Evolutionary conservation across 1,140 invertebrate genomes (phyloP), one percentile per base, ranked within the genome.

Genomic region (Melipona quadrifasciata): DNA sequence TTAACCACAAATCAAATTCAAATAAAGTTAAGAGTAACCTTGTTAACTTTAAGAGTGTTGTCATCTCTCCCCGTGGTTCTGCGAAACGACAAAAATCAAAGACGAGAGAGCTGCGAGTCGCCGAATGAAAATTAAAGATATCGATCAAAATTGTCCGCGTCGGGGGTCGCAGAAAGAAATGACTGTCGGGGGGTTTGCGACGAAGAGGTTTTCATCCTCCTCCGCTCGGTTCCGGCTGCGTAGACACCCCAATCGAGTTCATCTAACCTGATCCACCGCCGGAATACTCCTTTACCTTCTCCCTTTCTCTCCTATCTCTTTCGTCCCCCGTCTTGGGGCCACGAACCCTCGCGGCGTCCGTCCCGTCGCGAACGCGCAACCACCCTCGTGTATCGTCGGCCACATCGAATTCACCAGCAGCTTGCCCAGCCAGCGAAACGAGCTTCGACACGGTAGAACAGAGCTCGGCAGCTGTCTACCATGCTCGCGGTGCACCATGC

Each of bases 391-490:
- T 75, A 27, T 12, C 27, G 21, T 31, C 53, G 74, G 58, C 84
- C 73, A 87, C 78, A 81, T 85, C 85, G 87, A 88, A 87, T 86
- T 84, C 74, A 84, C 85, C 82, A 72, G 87, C 70, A 51, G 80
- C 64, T 51, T 84, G 80, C 31, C 72, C 85, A 80, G 76, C 73
- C 24, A 88, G 75, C 80, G 80, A 87, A 70, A 87, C 86, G 75
- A 55, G 80, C 57, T 80, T 75, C 85, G 90, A 91, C 89, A 91
- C 84, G 90, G 89, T 89, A 86, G 80, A 91, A 31, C 81, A 88
- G 61, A 90, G 87, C 88, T 85, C 88, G 87, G 86, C 89, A 91
- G 90, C 87, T 91, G 91, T 85, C 86, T 85, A 85, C 77, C 86
- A 84, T 90, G 88, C 87, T 91, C 85, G 81, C 81, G 86, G 75